Evolutionary conservation across 2,888 invertebrate species (phyloP).

Genomic region (Cotesia congregata): DNA sequence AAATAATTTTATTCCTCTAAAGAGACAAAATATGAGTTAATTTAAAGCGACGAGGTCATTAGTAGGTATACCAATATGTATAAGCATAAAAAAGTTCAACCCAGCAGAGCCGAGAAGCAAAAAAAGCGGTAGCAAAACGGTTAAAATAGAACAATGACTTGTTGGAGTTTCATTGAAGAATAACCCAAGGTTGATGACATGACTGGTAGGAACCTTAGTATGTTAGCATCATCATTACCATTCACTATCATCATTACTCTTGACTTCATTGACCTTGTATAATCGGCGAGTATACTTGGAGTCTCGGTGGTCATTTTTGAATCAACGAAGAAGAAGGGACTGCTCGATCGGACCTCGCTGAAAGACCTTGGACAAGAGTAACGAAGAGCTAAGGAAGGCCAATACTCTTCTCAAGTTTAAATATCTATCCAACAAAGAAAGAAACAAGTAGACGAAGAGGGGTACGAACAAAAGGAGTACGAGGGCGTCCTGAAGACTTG

Average conservation of each 20-base stretch:
- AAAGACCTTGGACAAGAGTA: background rate
- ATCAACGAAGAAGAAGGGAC: background rate
- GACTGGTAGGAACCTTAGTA: slow-evolving; percentile 35
- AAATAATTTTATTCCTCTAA: too few relatives aligned
- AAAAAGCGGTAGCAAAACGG: background rate
- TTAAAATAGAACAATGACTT: slow-evolving; percentile 31
- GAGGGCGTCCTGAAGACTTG: slow-evolving; percentile 50
- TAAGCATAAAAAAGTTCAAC: too few relatives aligned
- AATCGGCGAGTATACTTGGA: background rate
- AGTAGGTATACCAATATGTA: too few relatives aligned
- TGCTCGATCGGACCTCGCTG: background rate
- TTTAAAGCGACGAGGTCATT: too few relatives aligned
- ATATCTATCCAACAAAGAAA: slow-evolving; percentile 40
- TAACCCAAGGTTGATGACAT: slow-evolving; percentile 37
- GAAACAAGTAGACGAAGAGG: slow-evolving; percentile 29
- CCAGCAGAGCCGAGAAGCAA: too few relatives aligned
- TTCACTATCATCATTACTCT: slow-evolving; percentile 45
- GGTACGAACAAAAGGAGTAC: slow-evolving; percentile 36
- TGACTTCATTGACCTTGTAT: slow-evolving; percentile 16
- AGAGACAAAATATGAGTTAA: too few relatives aligned
- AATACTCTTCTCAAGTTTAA: background rate
- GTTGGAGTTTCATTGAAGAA: slow-evolving; percentile 39
- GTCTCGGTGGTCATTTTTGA: slow-evolving; percentile 13
- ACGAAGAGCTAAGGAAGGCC: slow-evolving; percentile 18
- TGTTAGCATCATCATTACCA: slow-evolving; percentile 48